phyloP scores from a whole-genome alignment of 2,113 vertebrate species.

The Saguinus imperator region DNA sequence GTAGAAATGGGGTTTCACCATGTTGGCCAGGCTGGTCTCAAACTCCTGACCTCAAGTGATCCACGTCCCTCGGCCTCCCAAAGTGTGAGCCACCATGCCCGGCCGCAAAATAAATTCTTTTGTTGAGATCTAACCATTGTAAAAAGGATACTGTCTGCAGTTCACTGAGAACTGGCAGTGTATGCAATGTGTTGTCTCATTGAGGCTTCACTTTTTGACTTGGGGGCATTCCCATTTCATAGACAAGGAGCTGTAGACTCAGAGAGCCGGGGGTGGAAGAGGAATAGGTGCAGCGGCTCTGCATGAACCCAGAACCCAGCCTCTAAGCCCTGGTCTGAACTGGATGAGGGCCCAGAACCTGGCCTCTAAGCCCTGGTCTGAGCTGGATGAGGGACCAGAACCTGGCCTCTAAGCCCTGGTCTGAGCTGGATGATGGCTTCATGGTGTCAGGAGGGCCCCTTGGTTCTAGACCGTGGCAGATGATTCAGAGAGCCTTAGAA shows the following conservation, averaged over 20 bases:
- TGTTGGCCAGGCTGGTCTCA: too few relatives aligned
- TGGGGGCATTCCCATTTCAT: neutral
- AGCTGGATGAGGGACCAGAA: too few relatives aligned
- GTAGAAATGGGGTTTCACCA: too few relatives aligned
- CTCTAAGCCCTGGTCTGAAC: neutral
- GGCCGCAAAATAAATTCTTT: neutral
- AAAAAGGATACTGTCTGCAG: neutral
- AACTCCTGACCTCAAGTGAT: too few relatives aligned
- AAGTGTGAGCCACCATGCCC: too few relatives aligned
- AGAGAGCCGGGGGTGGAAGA: neutral
- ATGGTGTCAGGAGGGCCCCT: neutral
- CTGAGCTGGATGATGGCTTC: too few relatives aligned
- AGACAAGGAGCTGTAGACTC: neutral
- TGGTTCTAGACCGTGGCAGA: neutral
- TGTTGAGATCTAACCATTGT: neutral
- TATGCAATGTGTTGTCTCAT: neutral
- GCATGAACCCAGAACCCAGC: neutral
- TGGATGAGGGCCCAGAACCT: too few relatives aligned
- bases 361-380: neutral
- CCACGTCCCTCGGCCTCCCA: too few relatives aligned
- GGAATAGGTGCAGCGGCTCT: neutral
- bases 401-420: too few relatives aligned
- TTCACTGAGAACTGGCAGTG: neutral
- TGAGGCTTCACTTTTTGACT: neutral
- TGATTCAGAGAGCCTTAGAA: neutral